A percentile compares a stretch with the other conserved stretches of the same genome.
phyloP scores from a whole-genome alignment of 2,888 invertebrate genomes.

The Mystacides longicornis region DNA sequence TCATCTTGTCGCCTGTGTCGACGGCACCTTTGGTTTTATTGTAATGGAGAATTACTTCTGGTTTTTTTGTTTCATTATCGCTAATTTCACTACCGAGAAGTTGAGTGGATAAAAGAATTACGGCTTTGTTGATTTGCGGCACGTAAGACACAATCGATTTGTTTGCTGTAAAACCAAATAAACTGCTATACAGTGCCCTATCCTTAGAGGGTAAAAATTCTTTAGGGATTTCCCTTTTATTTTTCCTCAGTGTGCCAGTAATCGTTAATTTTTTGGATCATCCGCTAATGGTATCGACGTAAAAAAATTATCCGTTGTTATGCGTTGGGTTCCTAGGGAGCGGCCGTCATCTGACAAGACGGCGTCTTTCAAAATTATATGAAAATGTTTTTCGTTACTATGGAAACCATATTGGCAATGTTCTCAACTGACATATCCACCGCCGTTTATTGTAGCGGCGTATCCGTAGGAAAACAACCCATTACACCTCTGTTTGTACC shows the following conservation, averaged over 20 bases:
- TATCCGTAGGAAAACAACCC: too few species aligned
- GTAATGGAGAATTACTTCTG: slow-evolving; percentile 9
- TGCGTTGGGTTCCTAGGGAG: too few species aligned
- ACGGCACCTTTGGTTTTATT: slow-evolving; percentile 13
- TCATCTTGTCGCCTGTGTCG: slow-evolving; percentile 14
- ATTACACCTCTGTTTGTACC: slow-evolving; percentile 14
- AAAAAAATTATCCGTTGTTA: slow-evolving; percentile 16
- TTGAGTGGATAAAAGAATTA: neutral
- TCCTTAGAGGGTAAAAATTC: slow-evolving; percentile 7
- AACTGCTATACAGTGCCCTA: neutral
- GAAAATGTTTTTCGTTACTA: too few species aligned
- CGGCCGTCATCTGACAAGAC: too few species aligned
- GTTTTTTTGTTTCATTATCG: neutral
- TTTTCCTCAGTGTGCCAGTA: slow-evolving; percentile 12
- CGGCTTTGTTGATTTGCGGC: slow-evolving; percentile 4
- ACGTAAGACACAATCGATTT: slow-evolving; percentile 9
- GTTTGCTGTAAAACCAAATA: slow-evolving; percentile 7
- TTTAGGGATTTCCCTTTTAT: slow-evolving; percentile 8
- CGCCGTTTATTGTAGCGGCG: too few species aligned
- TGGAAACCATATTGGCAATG: too few species aligned
- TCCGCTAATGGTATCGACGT: slow-evolving; percentile 15
- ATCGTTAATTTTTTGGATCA: slow-evolving; percentile 9
- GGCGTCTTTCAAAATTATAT: too few species aligned
- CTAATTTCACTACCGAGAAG: neutral
- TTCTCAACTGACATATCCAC: too few species aligned